Evolutionary conservation across 2,888 invertebrate species (phyloP).

Genomic region (Drosophila kuntzei): DNA sequence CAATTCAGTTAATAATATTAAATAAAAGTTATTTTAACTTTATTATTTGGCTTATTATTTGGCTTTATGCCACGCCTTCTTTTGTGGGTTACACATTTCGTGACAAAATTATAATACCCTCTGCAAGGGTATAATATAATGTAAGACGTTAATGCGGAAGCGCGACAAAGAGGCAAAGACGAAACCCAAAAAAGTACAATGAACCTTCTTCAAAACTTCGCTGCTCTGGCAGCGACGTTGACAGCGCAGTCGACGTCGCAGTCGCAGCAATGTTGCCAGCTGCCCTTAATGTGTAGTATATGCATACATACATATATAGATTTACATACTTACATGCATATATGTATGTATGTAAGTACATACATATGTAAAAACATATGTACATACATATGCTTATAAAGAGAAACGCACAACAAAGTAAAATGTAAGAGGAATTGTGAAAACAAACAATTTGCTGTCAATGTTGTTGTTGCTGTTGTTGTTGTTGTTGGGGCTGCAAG

Average conservation of each 20-base stretch:
- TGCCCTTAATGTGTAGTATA: constrained; percentile 9
- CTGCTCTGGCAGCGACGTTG: constrained; percentile 38
- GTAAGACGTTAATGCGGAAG: constrained; percentile 42
- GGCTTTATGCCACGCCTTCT: too few species aligned
- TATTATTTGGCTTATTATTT: background rate
- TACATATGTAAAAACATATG: background rate
- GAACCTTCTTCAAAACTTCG: constrained; percentile 66
- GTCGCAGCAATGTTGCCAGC: constrained; percentile 44
- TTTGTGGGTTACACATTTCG: background rate
- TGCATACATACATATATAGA: background rate
- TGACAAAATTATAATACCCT: too few species aligned
- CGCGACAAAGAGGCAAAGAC: constrained; percentile 33
- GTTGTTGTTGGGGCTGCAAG: constrained; percentile 48
- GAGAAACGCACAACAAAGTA: constrained; percentile 58
- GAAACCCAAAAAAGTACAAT: constrained; percentile 73
- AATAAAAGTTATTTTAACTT: background rate
- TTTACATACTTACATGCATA: background rate
- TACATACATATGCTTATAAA: constrained; percentile 4
- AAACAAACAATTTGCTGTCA: constrained; percentile 70
- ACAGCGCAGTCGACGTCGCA: constrained; percentile 30
- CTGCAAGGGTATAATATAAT: constrained; percentile 1
- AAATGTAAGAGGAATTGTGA: constrained; percentile 71
- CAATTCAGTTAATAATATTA: too few species aligned
- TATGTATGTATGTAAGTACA: background rate
- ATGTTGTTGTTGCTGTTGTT: constrained; percentile 39